Percentiles rank a stretch among this genome's conserved stretches.
Evolutionary conservation across 2,797 vertebrate genomes (phyloP).

Genomic region (Falco columbarius): DNA sequence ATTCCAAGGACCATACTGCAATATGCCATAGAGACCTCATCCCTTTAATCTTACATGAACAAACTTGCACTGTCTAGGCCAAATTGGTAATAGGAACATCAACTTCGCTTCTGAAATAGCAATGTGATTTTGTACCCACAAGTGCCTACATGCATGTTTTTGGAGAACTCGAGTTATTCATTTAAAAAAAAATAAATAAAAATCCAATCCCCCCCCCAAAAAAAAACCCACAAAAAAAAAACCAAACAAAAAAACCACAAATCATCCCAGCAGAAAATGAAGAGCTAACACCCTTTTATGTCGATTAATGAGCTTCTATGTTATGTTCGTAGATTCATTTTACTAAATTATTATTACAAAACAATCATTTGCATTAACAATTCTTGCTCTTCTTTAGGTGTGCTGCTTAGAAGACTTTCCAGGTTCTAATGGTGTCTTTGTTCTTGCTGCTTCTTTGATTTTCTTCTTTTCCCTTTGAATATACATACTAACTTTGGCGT

Average conservation of each 20-base stretch:
- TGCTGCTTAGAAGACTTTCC: conserved; percentile 31
- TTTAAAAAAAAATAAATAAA: background rate
- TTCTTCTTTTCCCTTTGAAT: conserved; percentile 11
- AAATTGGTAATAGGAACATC: conserved; percentile 8
- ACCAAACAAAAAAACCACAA: background rate
- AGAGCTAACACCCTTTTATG: background rate
- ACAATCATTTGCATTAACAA: conserved; percentile 39
- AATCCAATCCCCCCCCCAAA: too few species aligned
- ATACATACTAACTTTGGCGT: background rate
- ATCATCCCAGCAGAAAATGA: background rate
- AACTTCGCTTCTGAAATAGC: background rate
- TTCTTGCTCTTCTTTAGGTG: background rate
- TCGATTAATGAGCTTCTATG: background rate
- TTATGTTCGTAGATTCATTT: conserved; percentile 14
- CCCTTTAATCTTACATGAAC: conserved; percentile 56
- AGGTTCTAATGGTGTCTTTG: conserved; percentile 21
- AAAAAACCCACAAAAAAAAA: background rate
- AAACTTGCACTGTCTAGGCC: conserved; percentile 47
- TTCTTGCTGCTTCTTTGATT: conserved; percentile 30
- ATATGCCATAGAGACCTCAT: conserved; percentile 56
- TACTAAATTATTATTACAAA: conserved; percentile 11
- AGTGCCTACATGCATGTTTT: background rate
- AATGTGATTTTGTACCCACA: background rate
- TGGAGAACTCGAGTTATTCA: background rate
- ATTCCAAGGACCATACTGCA: conserved; percentile 69